Evolutionary conservation across 2,113 vertebrate species (phyloP).

Genomic region (Zapornia atra): DNA sequence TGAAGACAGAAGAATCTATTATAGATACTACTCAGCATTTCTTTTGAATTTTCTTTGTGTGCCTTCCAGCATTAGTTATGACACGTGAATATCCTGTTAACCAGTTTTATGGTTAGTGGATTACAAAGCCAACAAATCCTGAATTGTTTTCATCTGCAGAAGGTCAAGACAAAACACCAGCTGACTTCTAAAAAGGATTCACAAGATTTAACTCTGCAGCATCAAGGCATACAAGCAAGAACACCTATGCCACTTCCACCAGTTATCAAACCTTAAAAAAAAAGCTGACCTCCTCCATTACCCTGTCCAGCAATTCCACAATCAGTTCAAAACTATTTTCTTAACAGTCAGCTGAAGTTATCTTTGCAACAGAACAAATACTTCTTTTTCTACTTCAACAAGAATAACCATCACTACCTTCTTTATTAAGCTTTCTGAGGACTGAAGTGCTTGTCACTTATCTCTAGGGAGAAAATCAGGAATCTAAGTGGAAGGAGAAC

Average conservation of each 20-base stretch:
- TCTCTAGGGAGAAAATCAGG: background rate
- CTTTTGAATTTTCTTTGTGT: background rate
- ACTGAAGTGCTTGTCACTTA: background rate
- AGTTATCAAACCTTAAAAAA: background rate
- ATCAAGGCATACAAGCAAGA: background rate
- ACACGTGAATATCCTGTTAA: background rate
- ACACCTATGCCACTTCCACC: background rate
- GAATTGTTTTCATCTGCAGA: background rate
- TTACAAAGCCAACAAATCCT: background rate
- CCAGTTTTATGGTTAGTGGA: background rate
- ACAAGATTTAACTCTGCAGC: background rate
- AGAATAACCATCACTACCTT: background rate
- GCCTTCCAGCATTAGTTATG: background rate
- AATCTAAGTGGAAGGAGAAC: background rate
- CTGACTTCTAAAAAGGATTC: background rate
- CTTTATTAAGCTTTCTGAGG: background rate
- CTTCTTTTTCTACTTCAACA: background rate
- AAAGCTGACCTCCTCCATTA: background rate
- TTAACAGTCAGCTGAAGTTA: background rate
- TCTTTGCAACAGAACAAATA: background rate
- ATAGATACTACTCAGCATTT: background rate
- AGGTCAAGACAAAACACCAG: background rate
- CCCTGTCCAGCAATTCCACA: background rate
- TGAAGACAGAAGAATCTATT: background rate
- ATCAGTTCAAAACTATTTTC: background rate